Evolutionary conservation across 1,140 invertebrate species (phyloP).

Genomic region (Zophobas morio): DNA sequence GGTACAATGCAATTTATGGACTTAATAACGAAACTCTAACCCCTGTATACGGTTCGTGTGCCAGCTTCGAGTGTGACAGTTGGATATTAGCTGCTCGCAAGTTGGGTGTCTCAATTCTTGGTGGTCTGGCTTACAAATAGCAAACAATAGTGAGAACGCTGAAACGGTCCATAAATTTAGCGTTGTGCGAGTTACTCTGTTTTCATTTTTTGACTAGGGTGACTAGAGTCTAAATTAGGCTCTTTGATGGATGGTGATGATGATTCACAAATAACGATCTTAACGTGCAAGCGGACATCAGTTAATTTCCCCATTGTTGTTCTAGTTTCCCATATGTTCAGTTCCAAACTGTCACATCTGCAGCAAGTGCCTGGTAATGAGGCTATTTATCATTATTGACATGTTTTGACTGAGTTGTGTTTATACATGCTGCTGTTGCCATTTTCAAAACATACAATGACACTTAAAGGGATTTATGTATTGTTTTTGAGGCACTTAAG

Average conservation of each 20-base stretch:
- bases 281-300: slow-evolving; percentile 9
- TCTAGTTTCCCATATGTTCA: slow-evolving; percentile 12
- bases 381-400: slow-evolving; percentile 37
- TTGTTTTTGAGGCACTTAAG: not conserved
- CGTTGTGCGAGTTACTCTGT: not conserved
- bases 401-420: slow-evolving; percentile 10
- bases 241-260: not conserved
- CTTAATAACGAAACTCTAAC: slow-evolving; percentile 34
- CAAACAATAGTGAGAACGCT: not conserved
- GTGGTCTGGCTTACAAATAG: not conserved
- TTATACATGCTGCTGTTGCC: slow-evolving; percentile 4
- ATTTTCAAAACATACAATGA: not conserved
- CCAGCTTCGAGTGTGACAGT: too few relatives aligned
- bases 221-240: too few relatives aligned
- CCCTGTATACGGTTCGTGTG: not conserved
- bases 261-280: not conserved
- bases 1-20: slow-evolving; percentile 13
- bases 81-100: not conserved
- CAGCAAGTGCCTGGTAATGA: slow-evolving; percentile 19
- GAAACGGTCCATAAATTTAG: not conserved
- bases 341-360: slow-evolving; percentile 28
- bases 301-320: slow-evolving; percentile 20
- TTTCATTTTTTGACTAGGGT: too few relatives aligned
- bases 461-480: not conserved
- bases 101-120: not conserved